Conservation (phyloP, 2,888 invertebrate genomes). For the Drosophila parthenogenetica region DNA sequence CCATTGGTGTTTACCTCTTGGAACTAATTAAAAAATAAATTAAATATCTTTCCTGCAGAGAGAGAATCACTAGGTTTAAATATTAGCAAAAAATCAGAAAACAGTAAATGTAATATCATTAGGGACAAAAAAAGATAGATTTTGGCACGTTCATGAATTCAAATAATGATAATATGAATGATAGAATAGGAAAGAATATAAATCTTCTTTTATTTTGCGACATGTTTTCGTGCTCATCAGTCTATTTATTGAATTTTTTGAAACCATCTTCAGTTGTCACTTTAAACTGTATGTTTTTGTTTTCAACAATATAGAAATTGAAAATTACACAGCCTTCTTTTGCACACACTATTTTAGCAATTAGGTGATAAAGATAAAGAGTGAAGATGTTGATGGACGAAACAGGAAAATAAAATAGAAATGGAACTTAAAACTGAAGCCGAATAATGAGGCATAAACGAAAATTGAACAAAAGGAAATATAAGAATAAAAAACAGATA, state of each 20-base stretch:
- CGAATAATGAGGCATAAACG: conserved; percentile 61
- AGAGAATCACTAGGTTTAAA: conserved; percentile 39
- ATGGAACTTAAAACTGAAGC: conserved; percentile 41
- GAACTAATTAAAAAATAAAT: conserved; percentile 19
- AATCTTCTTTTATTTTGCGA: conserved; percentile 74
- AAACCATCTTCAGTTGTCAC: conserved; percentile 77
- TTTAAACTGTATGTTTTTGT: conserved; percentile 66
- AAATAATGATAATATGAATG: conserved; percentile 7
- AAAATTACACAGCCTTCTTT: conserved; percentile 57
- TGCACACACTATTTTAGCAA: conserved; percentile 41
- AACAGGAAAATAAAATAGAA: conserved; percentile 22
- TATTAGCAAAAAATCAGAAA: conserved; percentile 55
- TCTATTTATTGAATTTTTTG: conserved; percentile 73
- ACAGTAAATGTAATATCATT: conserved; percentile 50
- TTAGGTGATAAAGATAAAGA: conserved; percentile 4
- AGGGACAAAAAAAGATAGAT: conserved; percentile 29
- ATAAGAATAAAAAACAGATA: conserved; percentile 36
- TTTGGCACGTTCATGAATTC: neutral
- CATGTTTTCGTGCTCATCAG: conserved; percentile 80
- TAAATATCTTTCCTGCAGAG: conserved; percentile 13
- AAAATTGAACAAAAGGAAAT: conserved; percentile 52
- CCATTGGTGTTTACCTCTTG: conserved; percentile 28
- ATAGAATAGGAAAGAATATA: conserved; percentile 24
- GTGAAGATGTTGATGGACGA: neutral
- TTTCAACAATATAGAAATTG: conserved; percentile 42